phyloP scores from a whole-genome alignment of 2,888 invertebrate species.

The Callyntrura guangdongensis region DNA sequence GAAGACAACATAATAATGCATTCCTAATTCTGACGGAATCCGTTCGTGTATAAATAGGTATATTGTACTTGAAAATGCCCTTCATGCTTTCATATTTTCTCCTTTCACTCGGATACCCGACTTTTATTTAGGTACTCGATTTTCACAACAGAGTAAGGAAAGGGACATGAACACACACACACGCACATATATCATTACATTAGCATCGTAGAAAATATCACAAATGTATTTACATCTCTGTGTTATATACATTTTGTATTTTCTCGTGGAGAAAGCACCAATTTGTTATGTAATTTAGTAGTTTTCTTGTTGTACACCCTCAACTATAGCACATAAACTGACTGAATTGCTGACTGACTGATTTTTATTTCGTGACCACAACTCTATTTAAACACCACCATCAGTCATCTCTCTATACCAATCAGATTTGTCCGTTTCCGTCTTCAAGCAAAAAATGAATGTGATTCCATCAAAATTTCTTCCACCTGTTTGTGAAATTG shows the following conservation, averaged over 20 bases:
- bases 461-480: too few species aligned
- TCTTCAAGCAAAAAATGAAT: too few species aligned
- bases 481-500: too few species aligned
- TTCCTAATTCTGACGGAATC: too few species aligned
- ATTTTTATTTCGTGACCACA: background rate
- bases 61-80: conserved; percentile 53
- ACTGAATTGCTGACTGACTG: conserved; percentile 29
- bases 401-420: background rate
- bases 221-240: conserved; percentile 14
- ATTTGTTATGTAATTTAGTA: background rate
- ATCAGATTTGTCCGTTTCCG: background rate
- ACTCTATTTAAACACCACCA: background rate
- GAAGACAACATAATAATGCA: too few species aligned
- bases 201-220: conserved; percentile 6
- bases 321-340: background rate
- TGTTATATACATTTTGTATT: background rate
- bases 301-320: background rate
- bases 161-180: background rate
- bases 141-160: conserved; percentile 22
- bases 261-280: background rate
- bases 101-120: conserved; percentile 49
- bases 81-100: conserved; percentile 47
- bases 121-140: conserved; percentile 29
- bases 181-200: conserved; percentile 10
- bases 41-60: too few species aligned